These are phyloP conservation scores for Lepidostoma basale DNA, from an alignment of 1,140 invertebrate genomes.

Conservation along the genomic window DNA sequence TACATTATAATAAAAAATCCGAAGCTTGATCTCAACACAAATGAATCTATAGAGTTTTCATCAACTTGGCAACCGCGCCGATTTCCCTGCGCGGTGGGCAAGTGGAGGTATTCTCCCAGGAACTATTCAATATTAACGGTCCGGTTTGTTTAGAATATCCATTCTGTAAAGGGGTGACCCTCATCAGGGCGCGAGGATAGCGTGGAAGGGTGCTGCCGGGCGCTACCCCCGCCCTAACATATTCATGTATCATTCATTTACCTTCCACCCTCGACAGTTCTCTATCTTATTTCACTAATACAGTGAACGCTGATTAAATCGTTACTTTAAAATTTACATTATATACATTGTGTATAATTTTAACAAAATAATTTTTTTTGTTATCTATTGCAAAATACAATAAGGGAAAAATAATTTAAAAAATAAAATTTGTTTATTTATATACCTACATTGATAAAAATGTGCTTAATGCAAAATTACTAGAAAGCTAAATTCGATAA, in stretches of 20 bases:
- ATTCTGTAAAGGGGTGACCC: constrained; percentile 20
- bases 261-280: not conserved
- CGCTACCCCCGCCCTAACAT: constrained; percentile 3
- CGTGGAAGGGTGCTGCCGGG: not conserved
- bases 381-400: too few relatives aligned
- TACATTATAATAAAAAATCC: not conserved
- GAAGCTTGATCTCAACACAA: not conserved
- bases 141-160: constrained; percentile 31
- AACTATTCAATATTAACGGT: constrained; percentile 39
- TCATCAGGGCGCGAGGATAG: not conserved
- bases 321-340: too few relatives aligned
- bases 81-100: not conserved
- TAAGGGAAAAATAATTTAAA: too few relatives aligned
- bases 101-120: not conserved
- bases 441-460: too few relatives aligned
- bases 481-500: too few relatives aligned
- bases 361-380: too few relatives aligned
- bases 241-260: constrained; percentile 15
- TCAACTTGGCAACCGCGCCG: not conserved
- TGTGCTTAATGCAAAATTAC: too few relatives aligned
- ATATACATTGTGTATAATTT: too few relatives aligned
- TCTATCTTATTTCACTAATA: constrained; percentile 15
- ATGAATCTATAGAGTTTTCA: not conserved
- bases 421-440: too few relatives aligned
- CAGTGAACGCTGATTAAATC: too few relatives aligned